Percentiles rank a stretch among this genome's conserved stretches.
Evolutionary conservation across 2,797 vertebrate species (phyloP).

Genomic region (Notoglanidium macrostoma): DNA sequence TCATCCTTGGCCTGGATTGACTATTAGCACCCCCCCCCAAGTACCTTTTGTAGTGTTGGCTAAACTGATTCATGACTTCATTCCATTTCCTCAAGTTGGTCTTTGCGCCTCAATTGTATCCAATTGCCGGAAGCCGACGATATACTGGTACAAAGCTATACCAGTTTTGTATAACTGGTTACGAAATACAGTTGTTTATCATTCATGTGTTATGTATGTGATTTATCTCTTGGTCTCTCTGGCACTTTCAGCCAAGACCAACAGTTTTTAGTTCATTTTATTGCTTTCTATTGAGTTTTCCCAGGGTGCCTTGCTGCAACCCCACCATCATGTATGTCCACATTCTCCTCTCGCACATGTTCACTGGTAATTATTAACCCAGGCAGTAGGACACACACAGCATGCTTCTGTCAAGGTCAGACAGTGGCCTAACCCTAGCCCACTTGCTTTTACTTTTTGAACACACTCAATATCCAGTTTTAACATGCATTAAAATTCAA

Average conservation of each 20-base stretch:
- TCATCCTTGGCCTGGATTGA: background rate
- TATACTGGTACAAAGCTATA: too few relatives aligned
- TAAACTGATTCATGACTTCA: background rate
- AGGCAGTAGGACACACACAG: slow-evolving; percentile 17
- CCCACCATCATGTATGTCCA: background rate
- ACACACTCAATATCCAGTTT: background rate
- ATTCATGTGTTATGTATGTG: background rate
- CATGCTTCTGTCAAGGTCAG: slow-evolving; percentile 27
- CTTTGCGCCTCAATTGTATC: background rate
- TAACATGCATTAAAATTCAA: background rate
- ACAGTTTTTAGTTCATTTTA: background rate
- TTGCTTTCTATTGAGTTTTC: background rate
- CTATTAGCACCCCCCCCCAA: background rate
- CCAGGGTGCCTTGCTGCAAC: background rate
- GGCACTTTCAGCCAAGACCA: background rate
- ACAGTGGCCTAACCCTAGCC: background rate
- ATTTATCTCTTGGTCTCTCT: background rate
- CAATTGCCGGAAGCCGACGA: too few relatives aligned
- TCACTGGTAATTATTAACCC: slow-evolving; percentile 41
- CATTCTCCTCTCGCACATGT: background rate
- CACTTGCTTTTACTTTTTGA: background rate
- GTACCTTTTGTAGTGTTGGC: background rate
- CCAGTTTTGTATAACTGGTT: too few relatives aligned
- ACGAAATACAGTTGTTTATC: background rate
- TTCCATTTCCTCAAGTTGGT: background rate